phyloP scores from a whole-genome alignment of 2,888 invertebrate genomes.

The Hymenopus coronatus region DNA sequence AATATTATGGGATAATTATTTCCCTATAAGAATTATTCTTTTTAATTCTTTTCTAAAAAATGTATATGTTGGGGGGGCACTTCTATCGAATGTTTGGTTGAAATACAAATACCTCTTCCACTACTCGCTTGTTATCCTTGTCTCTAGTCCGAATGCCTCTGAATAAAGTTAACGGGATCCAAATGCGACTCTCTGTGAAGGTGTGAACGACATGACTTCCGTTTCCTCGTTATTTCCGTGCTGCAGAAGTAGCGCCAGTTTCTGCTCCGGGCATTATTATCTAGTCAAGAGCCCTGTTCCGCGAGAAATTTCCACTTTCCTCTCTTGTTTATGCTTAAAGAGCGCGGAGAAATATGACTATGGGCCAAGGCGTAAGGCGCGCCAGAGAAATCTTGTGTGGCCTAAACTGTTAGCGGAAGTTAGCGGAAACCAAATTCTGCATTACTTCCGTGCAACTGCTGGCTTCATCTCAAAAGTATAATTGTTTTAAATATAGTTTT shows the following conservation, averaged over 20 bases:
- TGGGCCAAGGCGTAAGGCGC: neutral
- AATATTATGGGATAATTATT: too few relatives aligned
- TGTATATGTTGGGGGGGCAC: too few relatives aligned
- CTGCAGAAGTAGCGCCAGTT: neutral
- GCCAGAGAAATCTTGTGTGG: neutral
- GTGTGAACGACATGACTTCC: too few relatives aligned
- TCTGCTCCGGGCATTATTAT: neutral
- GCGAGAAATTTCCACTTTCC: neutral
- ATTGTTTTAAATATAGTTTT: too few relatives aligned
- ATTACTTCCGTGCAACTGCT: neutral
- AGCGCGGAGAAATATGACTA: neutral
- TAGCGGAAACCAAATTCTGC: neutral
- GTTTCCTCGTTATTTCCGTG: neutral
- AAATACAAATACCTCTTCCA: too few relatives aligned
- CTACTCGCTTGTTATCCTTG: too few relatives aligned
- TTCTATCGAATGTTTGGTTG: too few relatives aligned
- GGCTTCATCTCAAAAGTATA: too few relatives aligned
- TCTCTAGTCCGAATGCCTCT: too few relatives aligned
- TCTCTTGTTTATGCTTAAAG: neutral
- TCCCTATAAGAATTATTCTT: too few relatives aligned
- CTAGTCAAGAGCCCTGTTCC: neutral
- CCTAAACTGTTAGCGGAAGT: too few relatives aligned
- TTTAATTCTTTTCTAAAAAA: too few relatives aligned
- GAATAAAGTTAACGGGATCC: neutral
- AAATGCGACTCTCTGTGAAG: neutral